phyloP scores from a whole-genome alignment of 1,140 invertebrate genomes.

The Dolichoris vasculosae region DNA sequence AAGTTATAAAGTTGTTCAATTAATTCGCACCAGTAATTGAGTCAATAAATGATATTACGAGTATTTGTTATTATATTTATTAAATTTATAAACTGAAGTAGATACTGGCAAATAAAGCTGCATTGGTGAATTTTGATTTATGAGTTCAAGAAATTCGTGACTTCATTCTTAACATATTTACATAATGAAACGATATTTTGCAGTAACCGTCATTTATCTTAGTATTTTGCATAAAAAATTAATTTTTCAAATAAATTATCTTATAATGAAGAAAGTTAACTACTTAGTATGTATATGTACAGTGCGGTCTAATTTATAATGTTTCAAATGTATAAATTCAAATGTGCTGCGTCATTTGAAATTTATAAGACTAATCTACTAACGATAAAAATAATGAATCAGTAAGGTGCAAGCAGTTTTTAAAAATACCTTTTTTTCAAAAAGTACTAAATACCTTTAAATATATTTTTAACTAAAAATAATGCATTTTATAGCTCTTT shows the following conservation, averaged over 20 bases:
- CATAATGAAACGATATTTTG: background rate
- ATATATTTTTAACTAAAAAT: too few relatives aligned
- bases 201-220: background rate
- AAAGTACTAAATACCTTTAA: too few relatives aligned
- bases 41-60: too few relatives aligned
- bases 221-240: background rate
- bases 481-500: too few relatives aligned
- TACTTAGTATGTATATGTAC: background rate
- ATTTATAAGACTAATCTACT: background rate
- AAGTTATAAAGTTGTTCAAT: too few relatives aligned
- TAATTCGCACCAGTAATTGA: too few relatives aligned
- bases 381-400: background rate
- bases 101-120: background rate
- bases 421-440: too few relatives aligned
- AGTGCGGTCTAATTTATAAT: background rate
- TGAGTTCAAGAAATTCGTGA: background rate
- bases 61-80: background rate
- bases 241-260: constrained; percentile 9
- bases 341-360: background rate
- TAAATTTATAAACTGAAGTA: background rate
- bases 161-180: background rate
- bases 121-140: background rate
- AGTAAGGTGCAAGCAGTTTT: background rate
- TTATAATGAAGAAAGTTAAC: background rate
- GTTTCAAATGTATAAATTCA: background rate